phyloP scores from a whole-genome alignment of 2,797 vertebrate genomes.

The Xiphorhynchus erythropygius region DNA sequence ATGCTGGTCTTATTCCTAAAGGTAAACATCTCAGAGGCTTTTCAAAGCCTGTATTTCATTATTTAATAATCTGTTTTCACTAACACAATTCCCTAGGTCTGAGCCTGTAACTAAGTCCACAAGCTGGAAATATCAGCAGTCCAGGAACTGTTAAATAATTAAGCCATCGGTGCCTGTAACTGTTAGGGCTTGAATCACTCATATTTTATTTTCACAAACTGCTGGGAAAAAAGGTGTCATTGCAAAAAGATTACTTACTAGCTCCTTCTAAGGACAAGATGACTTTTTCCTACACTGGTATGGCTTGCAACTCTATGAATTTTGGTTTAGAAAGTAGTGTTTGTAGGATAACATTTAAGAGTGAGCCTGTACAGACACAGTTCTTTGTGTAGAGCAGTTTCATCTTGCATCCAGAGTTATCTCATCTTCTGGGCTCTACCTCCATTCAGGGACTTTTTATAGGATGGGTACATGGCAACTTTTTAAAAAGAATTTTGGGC shows the following conservation, averaged over 20 bases:
- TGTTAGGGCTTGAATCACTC: conserved; percentile 59
- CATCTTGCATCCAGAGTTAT: neutral
- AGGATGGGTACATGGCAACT: neutral
- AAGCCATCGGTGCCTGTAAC: conserved; percentile 37
- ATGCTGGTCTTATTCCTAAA: conserved; percentile 67
- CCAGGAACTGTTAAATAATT: conserved; percentile 71
- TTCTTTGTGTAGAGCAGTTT: neutral
- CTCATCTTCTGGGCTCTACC: neutral
- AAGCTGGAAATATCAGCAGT: conserved; percentile 59
- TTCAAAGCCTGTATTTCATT: conserved; percentile 73
- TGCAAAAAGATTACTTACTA: conserved; percentile 5
- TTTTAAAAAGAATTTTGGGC: neutral
- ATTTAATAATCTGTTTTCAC: conserved; percentile 73
- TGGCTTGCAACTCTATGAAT: neutral
- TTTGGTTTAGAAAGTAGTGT: neutral
- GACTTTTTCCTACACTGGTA: neutral
- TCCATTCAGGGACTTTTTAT: neutral
- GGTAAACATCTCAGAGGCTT: conserved; percentile 66
- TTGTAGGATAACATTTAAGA: neutral
- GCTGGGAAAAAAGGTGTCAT: neutral
- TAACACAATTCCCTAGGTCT: conserved; percentile 59
- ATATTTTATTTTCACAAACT: conserved; percentile 53
- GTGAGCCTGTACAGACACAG: neutral
- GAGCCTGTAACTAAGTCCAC: conserved; percentile 59
- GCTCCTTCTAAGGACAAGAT: conserved; percentile 7